Base-by-base conservation (phyloP, 2,888 invertebrate species). In the Tryphoninae sp. region DNA sequence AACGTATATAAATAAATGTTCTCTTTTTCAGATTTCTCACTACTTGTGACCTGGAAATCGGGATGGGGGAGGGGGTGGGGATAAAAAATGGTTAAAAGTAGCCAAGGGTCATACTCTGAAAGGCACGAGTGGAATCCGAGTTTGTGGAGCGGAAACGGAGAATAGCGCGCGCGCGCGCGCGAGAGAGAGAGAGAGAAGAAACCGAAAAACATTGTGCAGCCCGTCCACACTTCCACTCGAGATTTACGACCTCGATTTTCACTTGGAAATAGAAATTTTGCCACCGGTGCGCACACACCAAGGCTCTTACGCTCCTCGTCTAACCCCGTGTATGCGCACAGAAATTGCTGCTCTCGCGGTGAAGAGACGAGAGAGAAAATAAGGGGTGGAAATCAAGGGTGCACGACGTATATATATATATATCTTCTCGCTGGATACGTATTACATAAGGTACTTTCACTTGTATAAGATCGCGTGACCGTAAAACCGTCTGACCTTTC, bases 211-310 rank as follows among this genome's bases (percentile, higher is more conserved):
- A 53, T 58, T 58, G 69, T 19, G 69, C 58, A 58, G 11, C 69
- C 22, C 69, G 33, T 16, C 51, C 23, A 42, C 75, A 61, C 65
- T 80, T 67, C 79, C 65, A 67, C 58, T 33, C 61, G 65, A 80
- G 82, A 72, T 82, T 80, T 68, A 75, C 59, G 76, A 72, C 23
- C 61, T 62, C 72, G 59, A 68, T 76, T 68, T 67, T 69, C 62
- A 69, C 69, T 69, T 42, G 62, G 62, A 77, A 69, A 77, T 77
- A 69, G 69, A 77, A 77, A 69, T 73, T 75, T 55, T 16, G 59
- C 45, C 67, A 49, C 53, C 53, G 40, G 49, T 51, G 23, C 59
- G 13, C 9, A 11, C 22, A 51, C 51, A 16, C 53, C 42, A 61
- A 33, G 16, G 23, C 61, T 72, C 72, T n/a, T 22, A 11, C n/a